These are phyloP conservation scores for Luidia sarsii DNA, from an alignment of 53 echinoderm and acorn worm genomes.

Conservation along the genomic window DNA sequence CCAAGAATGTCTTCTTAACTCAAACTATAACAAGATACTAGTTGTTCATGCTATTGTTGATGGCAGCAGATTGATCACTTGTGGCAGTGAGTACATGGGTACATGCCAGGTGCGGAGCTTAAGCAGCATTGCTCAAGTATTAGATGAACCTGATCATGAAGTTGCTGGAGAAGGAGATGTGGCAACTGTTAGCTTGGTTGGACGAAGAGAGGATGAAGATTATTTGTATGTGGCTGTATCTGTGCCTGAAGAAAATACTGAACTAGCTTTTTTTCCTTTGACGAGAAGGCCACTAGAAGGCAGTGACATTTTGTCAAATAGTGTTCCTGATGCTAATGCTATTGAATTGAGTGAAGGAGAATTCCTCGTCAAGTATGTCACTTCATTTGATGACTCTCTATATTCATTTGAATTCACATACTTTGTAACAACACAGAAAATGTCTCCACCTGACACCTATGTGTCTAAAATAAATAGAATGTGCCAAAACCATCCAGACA, in stretches of 20 bases:
- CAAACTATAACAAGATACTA: slow-evolving; percentile 59
- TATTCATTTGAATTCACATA: slow-evolving; percentile 52
- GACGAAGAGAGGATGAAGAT: not conserved
- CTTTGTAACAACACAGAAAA: slow-evolving; percentile 21
- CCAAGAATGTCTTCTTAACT: not conserved
- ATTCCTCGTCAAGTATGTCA: slow-evolving; percentile 13
- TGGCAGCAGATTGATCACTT: slow-evolving; percentile 36
- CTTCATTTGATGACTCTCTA: too few species aligned
- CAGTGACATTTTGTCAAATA: too few species aligned
- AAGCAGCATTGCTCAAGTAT: not conserved
- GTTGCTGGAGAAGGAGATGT: not conserved
- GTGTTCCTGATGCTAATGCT: too few species aligned
- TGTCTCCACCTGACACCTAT: not conserved
- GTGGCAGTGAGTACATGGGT: slow-evolving; percentile 30
- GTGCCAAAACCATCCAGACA: not conserved
- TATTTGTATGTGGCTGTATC: not conserved
- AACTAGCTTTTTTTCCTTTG: too few species aligned
- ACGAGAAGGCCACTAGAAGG: not conserved
- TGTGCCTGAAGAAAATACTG: too few species aligned
- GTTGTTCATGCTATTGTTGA: slow-evolving; percentile 28
- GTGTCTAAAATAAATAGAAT: slow-evolving; percentile 30
- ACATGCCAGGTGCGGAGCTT: not conserved
- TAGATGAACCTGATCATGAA: not conserved
- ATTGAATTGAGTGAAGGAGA: too few species aligned
- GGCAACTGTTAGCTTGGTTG: not conserved